Evolutionary conservation across 2,797 vertebrate species (phyloP), one percentile per base, ranked within the genome.

Genomic region (Poecilia velifera): DNA sequence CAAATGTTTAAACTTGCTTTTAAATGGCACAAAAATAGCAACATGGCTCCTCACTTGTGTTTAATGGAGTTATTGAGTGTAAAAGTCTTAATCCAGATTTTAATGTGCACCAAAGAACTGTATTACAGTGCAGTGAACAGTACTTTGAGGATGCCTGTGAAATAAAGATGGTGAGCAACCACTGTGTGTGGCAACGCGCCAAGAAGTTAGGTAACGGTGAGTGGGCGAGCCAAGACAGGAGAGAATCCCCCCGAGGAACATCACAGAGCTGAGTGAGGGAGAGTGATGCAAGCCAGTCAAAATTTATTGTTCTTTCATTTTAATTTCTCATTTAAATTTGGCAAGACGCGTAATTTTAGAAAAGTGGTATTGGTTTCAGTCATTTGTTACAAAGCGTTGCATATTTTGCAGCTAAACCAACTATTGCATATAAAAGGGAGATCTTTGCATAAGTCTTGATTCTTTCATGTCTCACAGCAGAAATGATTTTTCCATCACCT

Each of bases 141-240:
- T 31, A 53, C 36, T 53, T 28, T 51, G 76, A 75, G 59, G 80
- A 86, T 46, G 47, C 46, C 66, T n/a, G 62, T 70, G 74, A 78
- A 45, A 76, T 80, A 36, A 72, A 87, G 62, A 16, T 87, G 84
- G 90, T 87, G 57, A 59, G 72, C 70, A 66, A 86, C 86, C 76
- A 77, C 71, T 1, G 47, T 28, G 72, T 75, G 79, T 92, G 90
- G 88, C 85, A 76, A 77, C 75, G 66, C 36, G 84, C 91, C 92
- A 84, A 92, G 88, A 86, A 86, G 79, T 92, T 90, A 81, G 82
- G 74, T 86, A 87, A 90, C 25, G 1, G 53, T 51, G 34, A 59
- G 0, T 78, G 83, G 31, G 22, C 64, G 86, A 84, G 86, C 36
- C 22, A 49, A 76, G 45, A 45, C 12, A 49, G 76, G 74, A 34